Base-by-base conservation (phyloP, 2,797 vertebrate genomes). In the Falco biarmicus region DNA sequence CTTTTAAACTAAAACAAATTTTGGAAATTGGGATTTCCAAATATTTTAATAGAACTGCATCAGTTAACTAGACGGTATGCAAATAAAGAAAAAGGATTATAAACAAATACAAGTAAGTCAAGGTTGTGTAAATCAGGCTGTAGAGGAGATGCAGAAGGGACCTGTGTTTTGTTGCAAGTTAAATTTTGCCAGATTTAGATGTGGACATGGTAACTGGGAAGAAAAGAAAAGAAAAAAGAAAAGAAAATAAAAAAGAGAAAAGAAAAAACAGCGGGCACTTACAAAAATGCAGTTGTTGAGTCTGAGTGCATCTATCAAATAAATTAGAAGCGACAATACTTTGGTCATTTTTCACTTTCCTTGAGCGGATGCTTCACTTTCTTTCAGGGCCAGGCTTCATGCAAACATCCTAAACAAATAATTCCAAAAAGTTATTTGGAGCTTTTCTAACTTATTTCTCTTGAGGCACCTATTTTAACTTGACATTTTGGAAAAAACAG, bases 231-330 rank as follows among this genome's bases (percentile, higher is more conserved):
- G 61, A 61, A 20, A 29, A 37, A 32, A 41, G 13, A 41, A 41
- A 41, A 41, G 39, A 57, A 41, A 43, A 26, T 12, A 41, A 41
- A 41, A 41, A 41, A 41, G 13, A 41, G 13, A 41, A 41, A 41
- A 41, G 39, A 57, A 41, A 43, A 26, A n/a, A 20, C n/a, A 31
- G 0, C 1, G 5, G 25, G 54, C 64, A 57, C 64, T 61, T 45
- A 32, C 26, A 41, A 71, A 86, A 93, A 71, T 2, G 6, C 29
- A 16, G 57, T 48, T 84, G 13, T 61, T 71, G 63, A 75, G 37
- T 76, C 66, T 82, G 54, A 93, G 34, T 31, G 12, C 34, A 92
- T 87, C 61, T 78, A 54, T 94, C 93, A 94, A 91, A 88, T 93
- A 86, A 84, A 90, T 95, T 92, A 90, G 73, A 84, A 88, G 17